Conservation (phyloP, 1,140 invertebrate species). For the Aradophagus sp. region DNA sequence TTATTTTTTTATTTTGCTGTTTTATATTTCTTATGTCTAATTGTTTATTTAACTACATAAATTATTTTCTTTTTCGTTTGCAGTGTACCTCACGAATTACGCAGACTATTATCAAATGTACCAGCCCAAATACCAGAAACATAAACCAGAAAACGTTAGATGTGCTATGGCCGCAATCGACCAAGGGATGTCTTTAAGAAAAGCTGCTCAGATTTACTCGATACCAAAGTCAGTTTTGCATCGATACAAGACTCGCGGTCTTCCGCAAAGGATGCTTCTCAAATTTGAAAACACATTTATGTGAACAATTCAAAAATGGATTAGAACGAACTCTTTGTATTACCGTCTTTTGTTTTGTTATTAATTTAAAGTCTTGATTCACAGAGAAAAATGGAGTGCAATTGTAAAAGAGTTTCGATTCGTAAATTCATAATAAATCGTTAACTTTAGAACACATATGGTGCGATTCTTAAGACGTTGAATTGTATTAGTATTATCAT, state of each 20-base stretch:
- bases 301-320: too few species aligned
- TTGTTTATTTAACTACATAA: conserved; percentile 39
- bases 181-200: conserved; percentile 67
- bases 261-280: conserved; percentile 42
- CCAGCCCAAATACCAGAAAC: conserved; percentile 37
- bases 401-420: too few species aligned
- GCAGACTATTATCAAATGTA: conserved; percentile 23
- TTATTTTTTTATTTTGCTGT: neutral
- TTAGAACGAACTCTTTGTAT: too few species aligned
- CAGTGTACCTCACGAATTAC: conserved; percentile 17
- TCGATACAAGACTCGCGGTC: conserved; percentile 60
- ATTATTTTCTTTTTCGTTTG: conserved; percentile 41
- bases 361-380: too few species aligned
- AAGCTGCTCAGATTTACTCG: conserved; percentile 59
- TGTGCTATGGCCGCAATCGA: conserved; percentile 62
- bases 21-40: too few species aligned
- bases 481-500: too few species aligned
- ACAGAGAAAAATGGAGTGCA: too few species aligned
- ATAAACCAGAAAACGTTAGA: conserved; percentile 36
- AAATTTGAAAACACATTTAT: conserved; percentile 15
- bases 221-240: conserved; percentile 66
- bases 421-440: too few species aligned
- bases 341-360: too few species aligned
- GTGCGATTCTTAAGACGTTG: too few species aligned
- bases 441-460: too few species aligned